Percentiles rank a stretch among this genome's conserved stretches.
These are phyloP conservation scores for Rhynchophorus ferrugineus DNA, from an alignment of 1,140 invertebrate genomes.

Conservation along the genomic window DNA sequence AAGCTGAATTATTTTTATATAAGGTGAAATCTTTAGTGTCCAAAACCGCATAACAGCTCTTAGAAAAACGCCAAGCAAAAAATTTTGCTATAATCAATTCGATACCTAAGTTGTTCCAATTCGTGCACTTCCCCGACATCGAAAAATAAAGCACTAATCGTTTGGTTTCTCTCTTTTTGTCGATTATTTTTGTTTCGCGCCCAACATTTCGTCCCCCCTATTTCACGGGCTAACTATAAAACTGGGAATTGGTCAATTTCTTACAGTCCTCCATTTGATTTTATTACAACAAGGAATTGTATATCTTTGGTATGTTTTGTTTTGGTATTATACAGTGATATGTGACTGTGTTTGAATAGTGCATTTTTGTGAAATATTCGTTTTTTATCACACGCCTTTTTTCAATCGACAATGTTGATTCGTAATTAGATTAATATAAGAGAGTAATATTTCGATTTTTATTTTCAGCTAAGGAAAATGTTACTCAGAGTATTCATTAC, in stretches of 20 bases:
- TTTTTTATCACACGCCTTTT: constrained; percentile 11
- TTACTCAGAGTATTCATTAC: constrained; percentile 11
- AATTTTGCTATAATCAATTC: constrained; percentile 29
- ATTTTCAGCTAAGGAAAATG: constrained; percentile 21
- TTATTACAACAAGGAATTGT: constrained; percentile 16
- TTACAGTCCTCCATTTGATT: constrained; percentile 19
- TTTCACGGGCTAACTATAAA: constrained; percentile 20
- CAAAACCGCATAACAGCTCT: constrained; percentile 12
- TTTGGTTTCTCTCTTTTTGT: constrained; percentile 31
- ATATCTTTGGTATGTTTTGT: constrained; percentile 26
- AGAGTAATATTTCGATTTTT: no score
- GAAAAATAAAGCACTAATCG: constrained; percentile 23
- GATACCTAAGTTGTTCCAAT: constrained; percentile 30
- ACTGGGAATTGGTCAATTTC: constrained; percentile 15
- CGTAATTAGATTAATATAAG: no score
- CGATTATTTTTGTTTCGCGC: constrained; percentile 21
- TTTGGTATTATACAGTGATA: constrained; percentile 8
- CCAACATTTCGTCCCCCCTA: constrained; percentile 12
- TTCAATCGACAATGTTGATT: no score
- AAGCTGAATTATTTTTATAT: constrained; percentile 4
- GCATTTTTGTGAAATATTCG: background rate
- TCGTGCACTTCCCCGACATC: constrained; percentile 27
- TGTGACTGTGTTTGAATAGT: constrained; percentile 1
- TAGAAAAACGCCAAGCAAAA: constrained; percentile 13
- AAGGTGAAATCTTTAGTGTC: constrained; percentile 19